A percentile compares a stretch with the other conserved stretches of the same genome.
phyloP scores from a whole-genome alignment of 2,888 invertebrate genomes.

The Drosophila rubida region DNA sequence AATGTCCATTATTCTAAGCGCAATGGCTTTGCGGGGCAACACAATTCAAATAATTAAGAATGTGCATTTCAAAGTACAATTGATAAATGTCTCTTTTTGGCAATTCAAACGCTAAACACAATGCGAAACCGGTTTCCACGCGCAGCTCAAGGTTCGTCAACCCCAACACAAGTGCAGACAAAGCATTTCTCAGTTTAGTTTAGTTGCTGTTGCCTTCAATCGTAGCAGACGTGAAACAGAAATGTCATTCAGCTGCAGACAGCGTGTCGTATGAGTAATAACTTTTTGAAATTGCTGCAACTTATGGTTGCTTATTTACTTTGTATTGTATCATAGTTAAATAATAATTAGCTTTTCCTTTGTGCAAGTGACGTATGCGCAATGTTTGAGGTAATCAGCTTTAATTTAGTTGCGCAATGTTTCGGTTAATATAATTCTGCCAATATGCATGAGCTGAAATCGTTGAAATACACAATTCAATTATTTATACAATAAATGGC shows the following conservation, averaged over 20 bases:
- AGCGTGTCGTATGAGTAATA: conserved; percentile 9
- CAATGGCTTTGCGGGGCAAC: background rate
- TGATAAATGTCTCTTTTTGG: background rate
- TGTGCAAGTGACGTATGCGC: background rate
- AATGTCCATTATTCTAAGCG: conserved; percentile 12
- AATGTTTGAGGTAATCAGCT: background rate
- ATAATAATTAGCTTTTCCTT: background rate
- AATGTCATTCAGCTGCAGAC: background rate
- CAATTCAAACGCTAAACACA: conserved; percentile 6
- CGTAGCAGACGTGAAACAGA: background rate
- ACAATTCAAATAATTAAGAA: conserved; percentile 18
- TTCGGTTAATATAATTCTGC: too few relatives aligned
- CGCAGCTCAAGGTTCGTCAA: conserved; percentile 10
- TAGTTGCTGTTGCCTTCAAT: background rate
- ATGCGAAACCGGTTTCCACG: conserved; percentile 9
- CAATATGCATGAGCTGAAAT: too few relatives aligned
- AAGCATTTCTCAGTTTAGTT: conserved; percentile 23
- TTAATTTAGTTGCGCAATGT: background rate
- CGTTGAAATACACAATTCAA: too few relatives aligned
- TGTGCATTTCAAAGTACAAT: conserved; percentile 9
- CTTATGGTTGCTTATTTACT: conserved; percentile 1
- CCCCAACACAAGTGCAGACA: conserved; percentile 15
- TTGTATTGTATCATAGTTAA: background rate
- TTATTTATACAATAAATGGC: background rate
- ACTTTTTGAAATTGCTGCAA: background rate